Base-by-base conservation (phyloP, 1,140 invertebrate species). In the Drosophila nigrodunni region DNA sequence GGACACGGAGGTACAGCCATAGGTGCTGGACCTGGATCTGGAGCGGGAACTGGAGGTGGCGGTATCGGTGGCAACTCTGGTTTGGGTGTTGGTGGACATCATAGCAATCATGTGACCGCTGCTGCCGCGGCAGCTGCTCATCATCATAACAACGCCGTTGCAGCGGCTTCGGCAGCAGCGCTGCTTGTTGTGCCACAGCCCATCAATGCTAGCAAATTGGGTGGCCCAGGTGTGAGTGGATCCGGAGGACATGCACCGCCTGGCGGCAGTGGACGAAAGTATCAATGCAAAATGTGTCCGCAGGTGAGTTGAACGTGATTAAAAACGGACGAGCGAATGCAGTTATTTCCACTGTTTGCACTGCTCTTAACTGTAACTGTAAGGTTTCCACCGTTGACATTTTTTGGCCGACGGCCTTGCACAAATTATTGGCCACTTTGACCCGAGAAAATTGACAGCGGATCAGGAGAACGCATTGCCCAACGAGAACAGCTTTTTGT, bases 221-320 rank as follows among this genome's bases (percentile, higher is more conserved):
- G 80, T 30, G 85, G 80, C 10, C 55, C 74, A 13, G 70, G 77
- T 13, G 80, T 71, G 25, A 80, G 78, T 39, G 71, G 49, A 82
- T 94, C 95, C 78, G 93, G 93, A 15, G 93, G 93, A 77, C 95
- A 95, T 79, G 95, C 95, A 25, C 44, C 74, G 2, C 61, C 81
- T 46, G 77, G 77, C 30, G 88, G 87, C 52, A 93, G 94, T 78
- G 93, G 94, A 81, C 92, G 96, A 93, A 98, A 98, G 93, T 99
- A 99, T 94, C 97, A 98, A 93, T 99, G 98, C 95, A 99, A 99
- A 94, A 99, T 99, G 98, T 99, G 98, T 93, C 98, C 98, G 76
- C 97, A 98, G 97, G 98, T 99, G 93, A 95, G 90, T 90, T 39
- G 46, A 25, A 67, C 13, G 47, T 66, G 46, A 72, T 66, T 75